Evolutionary conservation across 2,888 invertebrate species (phyloP), one percentile per base, ranked within the genome.

Genomic region (Heliconius hortense): DNA sequence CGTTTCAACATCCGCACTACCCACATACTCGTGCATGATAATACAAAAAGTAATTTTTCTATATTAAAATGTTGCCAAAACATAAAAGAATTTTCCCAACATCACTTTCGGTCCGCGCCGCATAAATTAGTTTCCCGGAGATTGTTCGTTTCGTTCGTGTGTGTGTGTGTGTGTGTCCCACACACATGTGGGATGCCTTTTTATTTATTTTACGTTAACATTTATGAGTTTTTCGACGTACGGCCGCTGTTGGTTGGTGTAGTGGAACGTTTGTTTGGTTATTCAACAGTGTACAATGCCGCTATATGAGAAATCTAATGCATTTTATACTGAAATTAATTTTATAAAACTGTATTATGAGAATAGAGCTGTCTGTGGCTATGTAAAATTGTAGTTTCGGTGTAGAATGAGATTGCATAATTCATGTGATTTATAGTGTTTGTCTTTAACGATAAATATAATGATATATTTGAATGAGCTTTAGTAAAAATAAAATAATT

Each of bases 111-210:
- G 86, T 86, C 87, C 89, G 87, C 88, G 85, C 87, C 87, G 90
- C 89, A 92, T 91, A 93, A 93, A 94, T 93, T 94, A 94, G 93
- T 94, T 93, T 88, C 79, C 87, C 90, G 89, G 89, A 90, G 89
- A 92, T 91, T 92, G 93, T 92, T 91, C 91, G 89, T 87, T 85
- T 88, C 87, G 87, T 86, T 1, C 2, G 35, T 35, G 35, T 35
- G 10, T 35, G 8, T 35, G 35, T 35, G 8, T 10, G 35, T 35
- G 8, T 31, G 31, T 31, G 31, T n/a, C n/a, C n/a, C n/a, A n/a
- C n/a, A n/a, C n/a, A n/a, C n/a, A n/a, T n/a, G 35, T 1, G 35
- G 86, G 83, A 86, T 85, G 88, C 85, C 86, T 85, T 89, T 83
- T 83, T 86, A 86, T 90, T 89, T 86, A 85, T 88, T 87, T 88